Evolutionary conservation across 2,888 invertebrate genomes (phyloP).

Genomic region (Orthosia incerta): DNA sequence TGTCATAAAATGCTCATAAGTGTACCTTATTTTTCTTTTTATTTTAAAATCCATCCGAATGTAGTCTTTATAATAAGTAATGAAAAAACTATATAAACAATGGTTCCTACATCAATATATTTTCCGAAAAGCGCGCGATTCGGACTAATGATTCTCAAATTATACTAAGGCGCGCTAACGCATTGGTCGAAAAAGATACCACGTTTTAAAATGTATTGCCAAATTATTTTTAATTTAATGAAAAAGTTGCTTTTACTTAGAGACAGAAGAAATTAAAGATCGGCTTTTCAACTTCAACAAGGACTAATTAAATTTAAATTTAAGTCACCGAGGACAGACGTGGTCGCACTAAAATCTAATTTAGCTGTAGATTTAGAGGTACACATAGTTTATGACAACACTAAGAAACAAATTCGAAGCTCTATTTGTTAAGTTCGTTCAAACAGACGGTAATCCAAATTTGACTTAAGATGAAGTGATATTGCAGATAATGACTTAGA

Average conservation of each 20-base stretch:
- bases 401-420: constrained; percentile 33
- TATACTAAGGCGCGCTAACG: too few relatives aligned
- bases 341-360: constrained; percentile 39
- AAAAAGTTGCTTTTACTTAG: too few relatives aligned
- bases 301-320: constrained; percentile 29
- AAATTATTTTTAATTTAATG: too few relatives aligned
- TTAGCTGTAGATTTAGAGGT: constrained; percentile 15
- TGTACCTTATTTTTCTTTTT: too few relatives aligned
- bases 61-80: too few relatives aligned
- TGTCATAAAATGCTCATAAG: not conserved
- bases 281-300: not conserved
- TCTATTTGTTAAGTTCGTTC: constrained; percentile 31
- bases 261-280: not conserved
- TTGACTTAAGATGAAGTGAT: constrained; percentile 20
- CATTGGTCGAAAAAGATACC: too few relatives aligned
- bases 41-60: too few relatives aligned
- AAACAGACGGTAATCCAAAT: constrained; percentile 4
- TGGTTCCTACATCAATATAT: too few relatives aligned
- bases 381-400: constrained; percentile 14
- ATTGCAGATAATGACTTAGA: constrained; percentile 19
- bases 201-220: too few relatives aligned
- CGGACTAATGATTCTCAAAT: too few relatives aligned
- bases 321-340: constrained; percentile 22
- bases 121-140: too few relatives aligned
- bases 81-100: too few relatives aligned